Percentiles rank a stretch among this genome's conserved stretches.
Conservation (phyloP, 2,113 vertebrate genomes). For the Halcyon malimbica region DNA sequence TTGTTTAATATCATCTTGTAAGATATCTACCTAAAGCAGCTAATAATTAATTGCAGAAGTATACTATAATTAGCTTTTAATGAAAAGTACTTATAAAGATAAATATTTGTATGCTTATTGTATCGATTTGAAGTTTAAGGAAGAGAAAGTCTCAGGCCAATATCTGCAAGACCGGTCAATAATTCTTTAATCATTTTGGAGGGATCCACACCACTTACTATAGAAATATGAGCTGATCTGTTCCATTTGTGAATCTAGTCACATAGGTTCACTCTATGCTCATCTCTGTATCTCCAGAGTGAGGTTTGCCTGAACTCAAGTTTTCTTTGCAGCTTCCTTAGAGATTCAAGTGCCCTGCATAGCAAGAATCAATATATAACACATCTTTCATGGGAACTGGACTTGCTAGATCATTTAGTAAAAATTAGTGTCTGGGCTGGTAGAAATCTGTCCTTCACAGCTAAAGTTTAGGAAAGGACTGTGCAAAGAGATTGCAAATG, state of each 20-base stretch:
- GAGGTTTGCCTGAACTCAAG: neutral
- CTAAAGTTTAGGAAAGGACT: neutral
- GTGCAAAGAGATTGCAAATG: neutral
- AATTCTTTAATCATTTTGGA: neutral
- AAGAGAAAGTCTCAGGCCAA: neutral
- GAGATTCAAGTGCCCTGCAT: neutral
- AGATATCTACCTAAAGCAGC: neutral
- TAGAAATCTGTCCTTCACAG: neutral
- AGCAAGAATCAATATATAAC: neutral
- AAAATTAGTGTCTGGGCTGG: neutral
- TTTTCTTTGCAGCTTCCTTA: neutral
- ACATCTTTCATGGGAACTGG: neutral
- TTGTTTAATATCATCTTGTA: neutral
- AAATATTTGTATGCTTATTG: slow-evolving; percentile 23
- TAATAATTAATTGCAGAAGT: slow-evolving; percentile 4
- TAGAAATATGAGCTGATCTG: neutral
- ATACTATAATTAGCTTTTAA: slow-evolving; percentile 14
- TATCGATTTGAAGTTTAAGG: neutral
- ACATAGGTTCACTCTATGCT: neutral
- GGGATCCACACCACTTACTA: neutral
- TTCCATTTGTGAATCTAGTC: neutral
- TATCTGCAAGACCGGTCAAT: neutral
- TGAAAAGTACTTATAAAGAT: slow-evolving; percentile 3
- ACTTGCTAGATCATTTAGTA: neutral
- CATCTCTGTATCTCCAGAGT: neutral